phyloP scores from a whole-genome alignment of 2,888 invertebrate genomes.

The Hypsopygia costalis region DNA sequence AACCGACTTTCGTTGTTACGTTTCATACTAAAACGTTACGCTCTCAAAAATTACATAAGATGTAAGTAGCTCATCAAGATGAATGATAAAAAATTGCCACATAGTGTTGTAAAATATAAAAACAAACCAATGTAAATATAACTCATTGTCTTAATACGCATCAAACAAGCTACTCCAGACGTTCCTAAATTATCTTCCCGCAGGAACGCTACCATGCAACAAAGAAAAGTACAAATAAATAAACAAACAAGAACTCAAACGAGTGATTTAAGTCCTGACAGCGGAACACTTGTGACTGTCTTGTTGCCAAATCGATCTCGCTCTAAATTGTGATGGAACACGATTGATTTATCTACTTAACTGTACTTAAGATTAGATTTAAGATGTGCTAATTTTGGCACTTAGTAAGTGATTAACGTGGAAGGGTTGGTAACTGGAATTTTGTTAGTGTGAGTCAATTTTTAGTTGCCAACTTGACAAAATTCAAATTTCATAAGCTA shows the following conservation, averaged over 20 bases:
- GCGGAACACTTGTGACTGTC: slow-evolving; percentile 15
- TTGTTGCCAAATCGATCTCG: slow-evolving; percentile 54
- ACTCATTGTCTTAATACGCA: neutral
- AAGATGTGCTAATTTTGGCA: slow-evolving; percentile 1
- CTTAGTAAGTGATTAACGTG: neutral
- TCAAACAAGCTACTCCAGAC: slow-evolving; percentile 7
- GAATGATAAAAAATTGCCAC: too few relatives aligned
- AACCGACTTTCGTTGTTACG: too few relatives aligned
- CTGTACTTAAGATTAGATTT: slow-evolving; percentile 29
- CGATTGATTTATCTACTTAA: slow-evolving; percentile 60
- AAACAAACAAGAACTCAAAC: slow-evolving; percentile 34
- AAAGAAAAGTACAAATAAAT: slow-evolving; percentile 28
- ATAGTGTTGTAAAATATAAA: too few relatives aligned
- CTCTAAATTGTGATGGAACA: slow-evolving; percentile 56
- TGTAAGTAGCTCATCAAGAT: too few relatives aligned
- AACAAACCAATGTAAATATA: too few relatives aligned
- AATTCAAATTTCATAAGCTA: too few relatives aligned
- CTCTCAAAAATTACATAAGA: too few relatives aligned
- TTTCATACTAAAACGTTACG: too few relatives aligned
- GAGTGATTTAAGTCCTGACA: slow-evolving; percentile 61
- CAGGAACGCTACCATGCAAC: slow-evolving; percentile 18
- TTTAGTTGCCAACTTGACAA: too few relatives aligned
- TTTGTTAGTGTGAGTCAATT: neutral
- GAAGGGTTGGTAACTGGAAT: neutral
- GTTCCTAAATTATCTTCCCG: slow-evolving; percentile 34